Conservation (phyloP, 2,888 invertebrate genomes). For the Troglohyphantes excavatus region DNA sequence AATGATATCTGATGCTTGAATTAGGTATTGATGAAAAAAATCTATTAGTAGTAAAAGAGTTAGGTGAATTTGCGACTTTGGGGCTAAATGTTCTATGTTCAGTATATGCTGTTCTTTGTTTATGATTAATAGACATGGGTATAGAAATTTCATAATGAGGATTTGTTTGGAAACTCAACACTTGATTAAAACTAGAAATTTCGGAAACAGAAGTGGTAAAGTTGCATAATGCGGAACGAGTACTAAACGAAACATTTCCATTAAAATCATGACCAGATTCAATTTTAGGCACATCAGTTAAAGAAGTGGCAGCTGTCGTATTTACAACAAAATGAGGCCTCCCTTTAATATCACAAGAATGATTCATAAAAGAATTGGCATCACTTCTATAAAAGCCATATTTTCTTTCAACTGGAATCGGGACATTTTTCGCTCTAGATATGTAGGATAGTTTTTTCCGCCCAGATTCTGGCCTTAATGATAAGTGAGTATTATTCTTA, state of each 20-base stretch:
- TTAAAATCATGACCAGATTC: constrained; percentile 55
- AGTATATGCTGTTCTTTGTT: constrained; percentile 40
- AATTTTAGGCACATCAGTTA: constrained; percentile 5
- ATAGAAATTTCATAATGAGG: constrained; percentile 61
- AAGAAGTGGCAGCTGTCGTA: constrained; percentile 12
- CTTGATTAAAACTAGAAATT: constrained; percentile 52
- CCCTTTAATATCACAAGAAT: constrained; percentile 48
- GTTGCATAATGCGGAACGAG: constrained; percentile 46
- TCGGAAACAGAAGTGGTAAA: constrained; percentile 48
- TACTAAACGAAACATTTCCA: constrained; percentile 57
- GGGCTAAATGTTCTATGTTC: constrained; percentile 50
- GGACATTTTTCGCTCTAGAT: constrained; percentile 46
- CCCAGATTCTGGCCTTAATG: constrained; percentile 7
- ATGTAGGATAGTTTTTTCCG: constrained; percentile 41
- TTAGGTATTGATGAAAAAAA: constrained; percentile 47
- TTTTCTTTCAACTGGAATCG: constrained; percentile 39
- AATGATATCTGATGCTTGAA: constrained; percentile 38
- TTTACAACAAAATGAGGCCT: constrained; percentile 53
- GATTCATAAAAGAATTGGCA: constrained; percentile 40
- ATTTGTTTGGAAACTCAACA: constrained; percentile 50
- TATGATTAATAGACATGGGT: constrained; percentile 39
- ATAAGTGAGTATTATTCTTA: constrained; percentile 39
- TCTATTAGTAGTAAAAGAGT: constrained; percentile 24
- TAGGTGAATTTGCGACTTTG: constrained; percentile 48
- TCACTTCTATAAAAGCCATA: constrained; percentile 46